Conservation (phyloP, 2,888 invertebrate genomes). For the Polydesmus complanatus region DNA sequence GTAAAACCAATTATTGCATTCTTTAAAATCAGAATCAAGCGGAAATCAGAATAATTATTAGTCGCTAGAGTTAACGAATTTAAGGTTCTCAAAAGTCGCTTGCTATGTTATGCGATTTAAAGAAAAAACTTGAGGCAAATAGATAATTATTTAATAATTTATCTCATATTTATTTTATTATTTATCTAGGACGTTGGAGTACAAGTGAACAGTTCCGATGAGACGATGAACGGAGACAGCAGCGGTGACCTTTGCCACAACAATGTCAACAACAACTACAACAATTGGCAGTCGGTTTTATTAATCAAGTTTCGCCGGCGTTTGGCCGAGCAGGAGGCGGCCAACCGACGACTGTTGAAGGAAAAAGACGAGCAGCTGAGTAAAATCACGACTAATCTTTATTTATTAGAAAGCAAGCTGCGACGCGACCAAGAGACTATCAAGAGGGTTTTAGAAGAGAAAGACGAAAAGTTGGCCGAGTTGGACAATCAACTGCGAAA, state of each 20-base stretch:
- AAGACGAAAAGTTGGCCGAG: constrained; percentile 36
- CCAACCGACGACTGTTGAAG: background rate
- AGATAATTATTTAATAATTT: too few relatives aligned
- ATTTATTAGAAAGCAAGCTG: constrained; percentile 55
- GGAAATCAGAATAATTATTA: too few relatives aligned
- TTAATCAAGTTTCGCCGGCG: constrained; percentile 4
- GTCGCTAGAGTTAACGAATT: too few relatives aligned
- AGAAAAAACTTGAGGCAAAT: too few relatives aligned
- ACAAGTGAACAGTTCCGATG: background rate
- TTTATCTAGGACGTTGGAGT: background rate
- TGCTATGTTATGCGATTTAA: too few relatives aligned
- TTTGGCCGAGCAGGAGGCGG: constrained; percentile 12
- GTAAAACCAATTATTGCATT: too few relatives aligned
- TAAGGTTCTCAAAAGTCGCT: too few relatives aligned
- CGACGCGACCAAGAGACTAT: constrained; percentile 59
- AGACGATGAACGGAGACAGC: background rate
- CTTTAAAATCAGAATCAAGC: too few relatives aligned
- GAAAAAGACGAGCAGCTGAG: constrained; percentile 53
- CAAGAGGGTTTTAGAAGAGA: constrained; percentile 49
- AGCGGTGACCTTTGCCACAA: too few relatives aligned
- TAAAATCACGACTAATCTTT: constrained; percentile 51
- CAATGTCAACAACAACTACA: too few relatives aligned
- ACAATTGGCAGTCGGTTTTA: constrained; percentile 5
- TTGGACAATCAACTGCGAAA: constrained; percentile 13
- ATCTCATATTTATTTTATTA: background rate